Base-by-base conservation (phyloP, 1,140 invertebrate genomes). In the Caerostris extrusa region DNA sequence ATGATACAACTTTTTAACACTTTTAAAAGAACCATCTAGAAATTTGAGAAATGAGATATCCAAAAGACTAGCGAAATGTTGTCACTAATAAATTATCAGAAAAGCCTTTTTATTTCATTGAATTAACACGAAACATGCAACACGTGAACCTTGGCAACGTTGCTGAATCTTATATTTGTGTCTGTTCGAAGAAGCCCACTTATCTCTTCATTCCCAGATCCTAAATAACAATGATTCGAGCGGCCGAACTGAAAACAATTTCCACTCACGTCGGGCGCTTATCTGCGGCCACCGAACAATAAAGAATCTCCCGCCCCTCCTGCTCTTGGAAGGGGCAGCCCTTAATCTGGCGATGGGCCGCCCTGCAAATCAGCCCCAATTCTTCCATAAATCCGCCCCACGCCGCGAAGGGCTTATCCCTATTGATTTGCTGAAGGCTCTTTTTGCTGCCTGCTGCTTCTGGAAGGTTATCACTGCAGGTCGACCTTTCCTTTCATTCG, bases 361-460 rank as follows among this genome's bases (percentile, higher is more conserved):
- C 71, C 71, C 71, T 77, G 71, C 71, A 77, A 77, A 77, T 77
- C 71, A 77, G 71, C 71, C 71, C 61, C 71, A 77, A 77, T 77
- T 77, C 71, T 53, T 3, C 71, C 34, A 77, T 77, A 77, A 77
- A 77, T 77, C 71, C 50, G 71, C 50, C 71, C 71, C 71, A 17
- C 34, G 71, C 71, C 50, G 50, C 3, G 71, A 50, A 53, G 8
- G 34, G 34, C 50, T 77, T 77, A 77, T 10, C 34, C 71, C 10
- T 12, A 53, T 8, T 77, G 71, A 77, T 34, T 8, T 12, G 34
- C 19, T 77, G 50, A 77, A 12, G 50, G 53, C 71, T 67, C 61
- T 10, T n/a, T 34, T 14, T 64, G 12, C 10, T 34, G 34, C 0
- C 34, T n/a, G n/a, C n/a, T 34, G 34, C 34, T 34, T 34, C 34